A percentile compares a stretch with the other conserved stretches of the same genome.
phyloP scores from a whole-genome alignment of 2,797 vertebrate genomes.

The Mycteria americana region DNA sequence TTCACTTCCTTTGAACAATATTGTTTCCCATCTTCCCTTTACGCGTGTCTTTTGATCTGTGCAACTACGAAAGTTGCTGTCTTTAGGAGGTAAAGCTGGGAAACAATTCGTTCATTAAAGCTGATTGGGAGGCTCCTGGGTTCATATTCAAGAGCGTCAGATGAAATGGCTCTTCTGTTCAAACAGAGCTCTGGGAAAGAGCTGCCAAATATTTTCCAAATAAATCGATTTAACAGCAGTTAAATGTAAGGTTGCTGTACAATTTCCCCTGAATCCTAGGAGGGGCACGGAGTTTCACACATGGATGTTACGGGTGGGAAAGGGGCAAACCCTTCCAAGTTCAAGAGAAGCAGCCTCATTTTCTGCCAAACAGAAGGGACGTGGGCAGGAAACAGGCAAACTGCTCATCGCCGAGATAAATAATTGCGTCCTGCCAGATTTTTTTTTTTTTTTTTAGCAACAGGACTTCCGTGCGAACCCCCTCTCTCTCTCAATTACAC shows the following conservation, averaged over 20 bases:
- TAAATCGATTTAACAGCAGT: constrained; percentile 48
- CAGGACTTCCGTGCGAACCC: constrained; percentile 33
- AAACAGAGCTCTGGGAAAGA: background rate
- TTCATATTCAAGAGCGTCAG: constrained; percentile 31
- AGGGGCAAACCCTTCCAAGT: background rate
- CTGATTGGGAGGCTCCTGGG: constrained; percentile 48
- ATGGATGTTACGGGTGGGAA: background rate
- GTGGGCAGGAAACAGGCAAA: background rate
- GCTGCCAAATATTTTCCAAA: constrained; percentile 61
- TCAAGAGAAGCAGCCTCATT: constrained; percentile 1
- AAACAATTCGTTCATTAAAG: constrained; percentile 73
- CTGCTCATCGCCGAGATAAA: constrained; percentile 56
- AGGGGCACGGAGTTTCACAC: constrained; percentile 1
- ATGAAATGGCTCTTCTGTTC: constrained; percentile 33
- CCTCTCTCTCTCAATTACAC: constrained; percentile 57
- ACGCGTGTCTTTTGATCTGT: constrained; percentile 71
- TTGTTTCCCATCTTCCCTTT: constrained; percentile 69
- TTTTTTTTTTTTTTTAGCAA: background rate
- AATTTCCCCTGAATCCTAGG: background rate
- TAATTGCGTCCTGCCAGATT: constrained; percentile 63
- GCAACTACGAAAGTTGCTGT: constrained; percentile 71
- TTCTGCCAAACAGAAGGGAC: background rate
- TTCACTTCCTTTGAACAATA: constrained; percentile 77
- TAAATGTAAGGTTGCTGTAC: constrained; percentile 19
- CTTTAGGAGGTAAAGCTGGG: constrained; percentile 60